Conservation (phyloP, 1,140 invertebrate genomes). For the Philopotamus ludificatus region DNA sequence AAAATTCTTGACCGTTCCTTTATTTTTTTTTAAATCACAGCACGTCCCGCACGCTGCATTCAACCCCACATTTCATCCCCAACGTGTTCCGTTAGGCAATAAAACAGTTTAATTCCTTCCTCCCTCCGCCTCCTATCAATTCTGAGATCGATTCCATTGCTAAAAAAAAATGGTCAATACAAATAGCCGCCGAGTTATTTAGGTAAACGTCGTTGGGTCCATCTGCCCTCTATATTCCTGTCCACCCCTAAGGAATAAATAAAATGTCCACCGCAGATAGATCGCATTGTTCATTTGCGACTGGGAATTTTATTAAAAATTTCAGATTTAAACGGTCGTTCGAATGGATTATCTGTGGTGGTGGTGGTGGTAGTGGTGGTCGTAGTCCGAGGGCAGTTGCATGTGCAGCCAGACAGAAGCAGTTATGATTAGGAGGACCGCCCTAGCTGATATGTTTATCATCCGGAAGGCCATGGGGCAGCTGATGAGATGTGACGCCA, state of each 20-base stretch:
- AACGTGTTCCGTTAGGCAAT: constrained; percentile 28
- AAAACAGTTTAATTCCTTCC: constrained; percentile 37
- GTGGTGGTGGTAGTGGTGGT: background rate
- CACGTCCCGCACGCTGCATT: no score
- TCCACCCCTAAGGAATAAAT: constrained; percentile 1
- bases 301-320: background rate
- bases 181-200: constrained; percentile 29
- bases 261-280: constrained; percentile 18
- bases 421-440: constrained; percentile 40
- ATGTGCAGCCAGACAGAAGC: constrained; percentile 40
- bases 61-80: background rate
- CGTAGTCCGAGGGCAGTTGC: background rate
- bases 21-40: no score
- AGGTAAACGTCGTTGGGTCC: constrained; percentile 18
- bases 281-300: background rate
- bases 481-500: constrained; percentile 38
- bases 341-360: no score
- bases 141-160: constrained; percentile 17
- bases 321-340: no score
- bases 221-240: constrained; percentile 4
- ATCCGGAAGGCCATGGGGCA: constrained; percentile 31
- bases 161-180: constrained; percentile 35
- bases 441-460: constrained; percentile 38
- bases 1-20: no score
- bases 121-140: constrained; percentile 19